Evolutionary conservation across 64 coral and sea anemone species (phyloP), one percentile per base, ranked within the genome.

Genomic region (Astreopora myriophthalma): DNA sequence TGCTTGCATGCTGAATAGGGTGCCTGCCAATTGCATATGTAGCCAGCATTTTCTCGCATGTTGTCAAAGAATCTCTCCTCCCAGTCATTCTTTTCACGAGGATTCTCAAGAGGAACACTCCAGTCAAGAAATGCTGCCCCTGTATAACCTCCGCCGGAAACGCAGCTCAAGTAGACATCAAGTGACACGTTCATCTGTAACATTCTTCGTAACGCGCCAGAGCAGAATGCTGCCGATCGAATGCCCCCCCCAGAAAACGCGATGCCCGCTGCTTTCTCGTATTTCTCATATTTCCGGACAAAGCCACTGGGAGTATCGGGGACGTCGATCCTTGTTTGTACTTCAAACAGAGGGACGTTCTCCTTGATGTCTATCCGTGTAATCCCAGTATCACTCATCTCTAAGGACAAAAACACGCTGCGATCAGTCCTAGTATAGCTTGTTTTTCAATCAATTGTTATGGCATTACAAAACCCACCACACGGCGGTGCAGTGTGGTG

Each of bases 211-310:
- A 86, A 37, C 5, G 32, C 84, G 29, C 84, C 84, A 11, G 84
- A 86, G 25, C 62, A 86, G 70, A 92, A 76, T 31, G 90, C 67
- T 28, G 90, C 90, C 52, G 90, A 92, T 5, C 90, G 69, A 9
- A 92, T 86, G 49, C 90, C 90, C 8, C 90, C 90, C 13, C 90
- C 90, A 19, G 90, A 92, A 26, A 92, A 92, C 19, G 81, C 90
- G 8, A 92, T 23, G 1, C 90, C 90, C 34, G 48, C n/a, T n/a
- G n/a, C n/a, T n/a, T n/a, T n/a, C n/a, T n/a, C n/a, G n/a, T n/a
- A n/a, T n/a, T n/a, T n/a, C n/a, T n/a, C n/a, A n/a, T n/a, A n/a
- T n/a, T n/a, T n/a, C n/a, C n/a, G n/a, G n/a, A n/a, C n/a, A n/a
- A n/a, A n/a, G n/a, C n/a, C n/a, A 46, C 42, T 46, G 42, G 42